Evolutionary conservation across 2,888 invertebrate species (phyloP).

Genomic region (Dione vanillae): DNA sequence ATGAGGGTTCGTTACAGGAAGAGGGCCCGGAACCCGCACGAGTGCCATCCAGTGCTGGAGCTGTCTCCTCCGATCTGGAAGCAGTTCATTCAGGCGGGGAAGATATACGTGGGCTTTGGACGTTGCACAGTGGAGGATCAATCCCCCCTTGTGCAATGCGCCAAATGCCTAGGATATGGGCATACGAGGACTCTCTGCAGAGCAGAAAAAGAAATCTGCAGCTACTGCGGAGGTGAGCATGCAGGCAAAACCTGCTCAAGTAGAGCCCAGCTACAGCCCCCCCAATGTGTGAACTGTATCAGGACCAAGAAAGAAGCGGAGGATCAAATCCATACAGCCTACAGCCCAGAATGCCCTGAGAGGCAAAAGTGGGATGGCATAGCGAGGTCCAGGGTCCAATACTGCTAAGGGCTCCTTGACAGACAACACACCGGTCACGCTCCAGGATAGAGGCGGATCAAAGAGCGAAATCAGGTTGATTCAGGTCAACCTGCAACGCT

Average conservation of each 20-base stretch:
- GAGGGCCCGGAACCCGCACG: too few species aligned
- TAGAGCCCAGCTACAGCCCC: neutral
- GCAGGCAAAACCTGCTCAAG: too few species aligned
- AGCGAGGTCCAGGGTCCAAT: neutral
- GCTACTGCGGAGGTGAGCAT: too few species aligned
- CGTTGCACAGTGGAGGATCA: conserved; percentile 40
- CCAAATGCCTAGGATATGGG: conserved; percentile 49
- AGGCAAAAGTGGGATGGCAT: neutral
- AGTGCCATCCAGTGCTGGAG: conserved; percentile 46
- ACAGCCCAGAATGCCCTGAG: neutral
- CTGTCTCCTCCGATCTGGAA: conserved; percentile 43
- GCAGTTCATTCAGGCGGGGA: conserved; percentile 33
- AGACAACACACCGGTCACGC: neutral
- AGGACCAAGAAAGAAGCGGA: neutral
- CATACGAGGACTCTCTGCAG: conserved; percentile 48
- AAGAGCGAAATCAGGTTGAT: neutral
- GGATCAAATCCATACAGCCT: neutral
- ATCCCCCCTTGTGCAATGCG: conserved; percentile 45
- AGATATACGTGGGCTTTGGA: conserved; percentile 45
- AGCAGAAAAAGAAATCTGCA: too few species aligned
- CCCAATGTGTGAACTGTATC: neutral
- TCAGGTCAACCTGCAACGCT: conserved; percentile 25
- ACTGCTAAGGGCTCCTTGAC: neutral
- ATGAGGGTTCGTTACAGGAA: conserved; percentile 42
- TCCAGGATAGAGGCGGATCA: neutral